Evolutionary conservation across 2,888 invertebrate genomes (phyloP), one percentile per base, ranked within the genome.

Genomic region (Orthosia gracilis): DNA sequence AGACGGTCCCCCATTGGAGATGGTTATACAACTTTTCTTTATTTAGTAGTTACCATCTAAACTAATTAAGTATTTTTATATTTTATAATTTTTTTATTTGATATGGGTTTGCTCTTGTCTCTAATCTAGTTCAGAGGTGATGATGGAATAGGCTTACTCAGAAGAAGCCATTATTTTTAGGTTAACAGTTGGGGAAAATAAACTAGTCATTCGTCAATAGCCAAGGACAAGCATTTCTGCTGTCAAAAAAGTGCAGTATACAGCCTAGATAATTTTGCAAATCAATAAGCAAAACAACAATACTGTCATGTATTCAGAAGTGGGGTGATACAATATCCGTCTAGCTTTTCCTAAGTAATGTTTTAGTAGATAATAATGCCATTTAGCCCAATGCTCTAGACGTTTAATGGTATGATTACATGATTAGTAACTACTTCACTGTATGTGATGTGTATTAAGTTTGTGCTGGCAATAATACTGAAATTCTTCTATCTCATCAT

Each of bases 1-100:
- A 90, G 90, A 91, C 87, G 89, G 87, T 85, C 76, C 83, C 87
- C 87, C 82, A 76, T 82, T 74, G 55, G 54, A 70, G 47, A 67
- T 73, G 85, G 75, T 76, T 75, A 63, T 45, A 69, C 68, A 47
- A 1, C 55, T 17, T 75, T 57, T 45, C 13, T 15, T 55, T 76
- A 72, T 67, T 75, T 52, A 12, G 31, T 85, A 76, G 69, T 72
- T 66, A 52, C 13, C 7, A 40, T 40, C 40, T 40, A 40, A 40
- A 50, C 1, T 31, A 18, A 17, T 11, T 40, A 26, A 26, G 26
- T 26, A 40, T 40, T 9, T 40, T 1, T 40, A 40, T 40, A 9
- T 40, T 40, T 40, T 40, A 9, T 40, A 0, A 7, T 31, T 9
- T 40, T 9, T 9, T 40, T 9, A 9, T 40, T 9, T 9, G 40